Base-by-base conservation (phyloP, 2,888 invertebrate species). In the Germaria angustata region DNA sequence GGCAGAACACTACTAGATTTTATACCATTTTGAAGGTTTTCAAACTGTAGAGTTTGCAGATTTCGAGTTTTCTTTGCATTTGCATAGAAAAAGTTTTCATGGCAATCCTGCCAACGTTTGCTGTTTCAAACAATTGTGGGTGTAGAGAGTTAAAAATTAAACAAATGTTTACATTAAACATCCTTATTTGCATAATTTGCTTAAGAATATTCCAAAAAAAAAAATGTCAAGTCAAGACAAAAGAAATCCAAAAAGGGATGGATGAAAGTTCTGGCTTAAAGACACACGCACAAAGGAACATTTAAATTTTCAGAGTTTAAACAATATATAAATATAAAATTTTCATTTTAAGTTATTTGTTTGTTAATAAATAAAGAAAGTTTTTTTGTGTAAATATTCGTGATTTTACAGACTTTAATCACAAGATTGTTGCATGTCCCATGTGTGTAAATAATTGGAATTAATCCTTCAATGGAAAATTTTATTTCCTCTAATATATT, bases 161-260 rank as follows among this genome's bases (percentile, higher is more conserved):
- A 88, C 86, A 89, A 89, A 90, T 90, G 88, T 89, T 89, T 89
- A 87, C 89, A 88, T 86, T 87, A 87, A 87, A 88, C 88, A 89
- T 88, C 88, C 88, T 85, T 88, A 89, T 89, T 89, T 90, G 87
- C 90, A 89, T 89, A 89, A 89, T 88, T 89, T 89, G 88, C 85
- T 87, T 86, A 86, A 84, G 85, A 84, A 81, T 68, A 81, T 65
- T 59, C n/a, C n/a, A 28, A 28, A 5, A 6, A 75, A 63, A 57
- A 72, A 59, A 81, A 75, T 72, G 72, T 68, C 68, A 71, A 76
- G 71, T 53, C 15, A 46, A 82, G 69, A 69, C 79, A 72, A 75
- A 75, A 71, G 41, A 65, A 51, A 57, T 32, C 11, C 22, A 22
- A 71, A 76, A 79, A 75, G 24, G 49, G 63, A 68, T 77, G 68